A percentile compares a stretch with the other conserved stretches of the same genome.
Evolutionary conservation across 1,140 invertebrate species (phyloP).

Genomic region (Drosophila prosaltans): DNA sequence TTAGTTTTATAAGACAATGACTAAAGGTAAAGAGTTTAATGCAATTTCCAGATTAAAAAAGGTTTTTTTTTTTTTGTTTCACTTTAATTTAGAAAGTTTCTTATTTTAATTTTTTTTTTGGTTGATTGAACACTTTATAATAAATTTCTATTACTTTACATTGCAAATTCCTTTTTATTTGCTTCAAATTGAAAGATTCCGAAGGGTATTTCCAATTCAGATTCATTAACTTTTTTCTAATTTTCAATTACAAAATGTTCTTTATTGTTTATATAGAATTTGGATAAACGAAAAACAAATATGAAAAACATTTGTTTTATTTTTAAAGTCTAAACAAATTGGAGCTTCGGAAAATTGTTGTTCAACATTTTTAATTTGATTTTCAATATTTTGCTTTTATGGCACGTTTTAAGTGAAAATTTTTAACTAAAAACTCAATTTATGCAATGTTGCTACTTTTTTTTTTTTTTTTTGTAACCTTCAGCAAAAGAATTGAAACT

Average conservation of each 20-base stretch:
- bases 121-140: too few relatives aligned
- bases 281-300: constrained; percentile 43
- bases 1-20: too few relatives aligned
- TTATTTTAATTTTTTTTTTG: too few relatives aligned
- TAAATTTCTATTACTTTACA: neutral
- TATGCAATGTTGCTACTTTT: neutral
- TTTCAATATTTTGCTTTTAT: constrained; percentile 47
- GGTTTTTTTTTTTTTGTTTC: too few relatives aligned
- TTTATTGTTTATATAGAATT: constrained; percentile 37
- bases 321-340: constrained; percentile 60
- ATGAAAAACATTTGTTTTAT: constrained; percentile 39
- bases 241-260: neutral
- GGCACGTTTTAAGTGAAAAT: constrained; percentile 44
- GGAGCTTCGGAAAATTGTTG: constrained; percentile 28
- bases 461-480: neutral
- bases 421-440: neutral
- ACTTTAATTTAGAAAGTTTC: too few relatives aligned
- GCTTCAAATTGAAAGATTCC: neutral
- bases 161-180: too few relatives aligned
- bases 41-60: too few relatives aligned
- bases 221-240: neutral
- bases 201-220: neutral
- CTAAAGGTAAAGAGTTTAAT: too few relatives aligned
- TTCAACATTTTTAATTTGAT: constrained; percentile 46
- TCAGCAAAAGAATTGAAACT: neutral